A percentile compares a stretch with the other conserved stretches of the same genome.
phyloP scores from a whole-genome alignment of 2,113 vertebrate genomes.

The Pseudorectes ferrugineus region DNA sequence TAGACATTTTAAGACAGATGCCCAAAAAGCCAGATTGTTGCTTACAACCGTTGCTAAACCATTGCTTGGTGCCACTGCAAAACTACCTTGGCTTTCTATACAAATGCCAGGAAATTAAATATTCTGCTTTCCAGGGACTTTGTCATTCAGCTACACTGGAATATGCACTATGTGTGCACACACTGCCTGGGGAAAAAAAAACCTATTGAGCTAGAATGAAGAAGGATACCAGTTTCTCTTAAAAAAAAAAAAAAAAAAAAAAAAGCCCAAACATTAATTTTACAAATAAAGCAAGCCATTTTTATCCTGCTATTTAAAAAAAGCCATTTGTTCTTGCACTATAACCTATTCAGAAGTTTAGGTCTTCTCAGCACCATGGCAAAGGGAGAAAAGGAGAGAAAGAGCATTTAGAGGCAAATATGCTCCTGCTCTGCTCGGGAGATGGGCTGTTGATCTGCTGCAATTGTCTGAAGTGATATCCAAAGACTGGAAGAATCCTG shows the following conservation, averaged over 20 bases:
- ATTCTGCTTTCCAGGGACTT: background rate
- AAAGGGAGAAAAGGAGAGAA: background rate
- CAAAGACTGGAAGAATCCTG: background rate
- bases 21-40: background rate
- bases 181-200: background rate
- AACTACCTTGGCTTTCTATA: background rate
- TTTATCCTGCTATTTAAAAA: background rate
- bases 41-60: background rate
- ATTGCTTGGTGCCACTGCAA: background rate
- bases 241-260: background rate
- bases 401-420: background rate
- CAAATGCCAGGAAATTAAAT: background rate
- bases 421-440: fast-evolving
- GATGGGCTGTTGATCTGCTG: background rate
- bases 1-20: background rate
- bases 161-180: background rate
- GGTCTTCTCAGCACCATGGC: background rate
- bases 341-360: background rate
- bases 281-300: background rate
- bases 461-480: background rate
- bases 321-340: background rate
- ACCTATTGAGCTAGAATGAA: background rate
- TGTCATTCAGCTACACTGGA: background rate
- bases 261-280: background rate
- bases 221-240: background rate